Evolutionary conservation across 2,113 vertebrate species (phyloP).

Genomic region (Nesoenas mayeri): DNA sequence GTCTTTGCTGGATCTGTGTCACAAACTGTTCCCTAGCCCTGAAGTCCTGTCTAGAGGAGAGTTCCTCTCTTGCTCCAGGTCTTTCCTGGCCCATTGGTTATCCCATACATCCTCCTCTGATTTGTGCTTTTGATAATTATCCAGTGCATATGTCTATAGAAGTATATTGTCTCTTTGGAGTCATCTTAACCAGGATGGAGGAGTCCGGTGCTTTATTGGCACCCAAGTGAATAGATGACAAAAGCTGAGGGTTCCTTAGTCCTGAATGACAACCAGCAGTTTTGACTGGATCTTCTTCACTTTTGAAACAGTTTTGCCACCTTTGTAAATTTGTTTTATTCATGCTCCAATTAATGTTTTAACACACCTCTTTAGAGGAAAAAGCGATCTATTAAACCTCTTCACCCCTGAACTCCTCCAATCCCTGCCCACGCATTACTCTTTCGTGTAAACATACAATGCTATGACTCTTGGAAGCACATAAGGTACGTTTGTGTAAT

Average conservation of each 20-base stretch:
- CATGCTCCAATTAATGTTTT: background rate
- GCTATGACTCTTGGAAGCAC: background rate
- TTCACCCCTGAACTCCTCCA: background rate
- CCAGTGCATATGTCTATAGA: accelerated
- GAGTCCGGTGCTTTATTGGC: background rate
- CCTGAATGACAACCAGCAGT: background rate
- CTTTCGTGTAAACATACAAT: background rate
- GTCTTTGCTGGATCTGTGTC: background rate
- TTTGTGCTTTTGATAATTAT: too few relatives aligned
- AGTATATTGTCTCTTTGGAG: background rate
- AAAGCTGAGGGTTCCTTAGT: background rate
- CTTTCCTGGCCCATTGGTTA: background rate
- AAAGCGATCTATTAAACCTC: background rate
- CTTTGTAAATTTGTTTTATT: background rate
- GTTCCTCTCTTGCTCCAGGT: background rate
- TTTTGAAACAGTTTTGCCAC: background rate
- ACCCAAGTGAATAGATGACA: background rate
- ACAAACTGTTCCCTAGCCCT: background rate
- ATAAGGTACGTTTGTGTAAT: background rate
- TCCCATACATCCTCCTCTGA: background rate
- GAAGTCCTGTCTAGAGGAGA: background rate
- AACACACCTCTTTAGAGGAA: background rate
- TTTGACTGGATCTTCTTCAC: background rate
- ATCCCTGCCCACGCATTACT: background rate
- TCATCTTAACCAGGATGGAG: background rate